Conservation (phyloP, 2,888 invertebrate genomes). For the Eilema sororculum region DNA sequence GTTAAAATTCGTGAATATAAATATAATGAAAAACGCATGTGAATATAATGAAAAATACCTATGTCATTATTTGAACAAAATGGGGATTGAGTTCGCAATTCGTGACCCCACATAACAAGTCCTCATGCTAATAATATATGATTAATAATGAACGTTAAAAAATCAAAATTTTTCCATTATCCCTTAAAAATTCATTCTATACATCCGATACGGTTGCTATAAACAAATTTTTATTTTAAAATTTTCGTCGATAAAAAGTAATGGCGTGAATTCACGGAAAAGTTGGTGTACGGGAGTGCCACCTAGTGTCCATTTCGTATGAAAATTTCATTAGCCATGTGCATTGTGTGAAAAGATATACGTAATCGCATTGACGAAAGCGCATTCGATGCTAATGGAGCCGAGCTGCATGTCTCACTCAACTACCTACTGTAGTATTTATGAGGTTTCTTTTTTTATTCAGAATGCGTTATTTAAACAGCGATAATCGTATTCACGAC, state of each 20-base stretch:
- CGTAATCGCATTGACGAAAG: slow-evolving; percentile 40
- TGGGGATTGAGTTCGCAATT: too few relatives aligned
- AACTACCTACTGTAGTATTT: too few relatives aligned
- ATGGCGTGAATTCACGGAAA: slow-evolving; percentile 32
- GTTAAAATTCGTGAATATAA: too few relatives aligned
- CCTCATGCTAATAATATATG: too few relatives aligned
- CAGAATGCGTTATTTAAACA: too few relatives aligned
- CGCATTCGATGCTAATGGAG: slow-evolving; percentile 40
- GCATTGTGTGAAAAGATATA: slow-evolving; percentile 32
- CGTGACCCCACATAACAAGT: too few relatives aligned
- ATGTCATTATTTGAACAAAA: neutral
- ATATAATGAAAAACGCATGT: too few relatives aligned
- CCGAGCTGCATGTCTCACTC: neutral
- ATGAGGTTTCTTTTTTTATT: too few relatives aligned
- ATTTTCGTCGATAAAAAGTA: slow-evolving; percentile 38
- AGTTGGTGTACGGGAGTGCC: slow-evolving; percentile 37
- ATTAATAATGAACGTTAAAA: too few relatives aligned
- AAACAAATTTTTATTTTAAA: slow-evolving; percentile 44
- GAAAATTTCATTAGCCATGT: slow-evolving; percentile 78
- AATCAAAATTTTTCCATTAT: slow-evolving; percentile 23
- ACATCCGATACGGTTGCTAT: slow-evolving; percentile 13
- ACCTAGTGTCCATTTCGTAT: slow-evolving; percentile 64
- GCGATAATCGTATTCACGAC: too few relatives aligned
- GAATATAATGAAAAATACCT: too few relatives aligned
- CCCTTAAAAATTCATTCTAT: slow-evolving; percentile 12